Evolutionary conservation across 2,113 vertebrate species (phyloP).

Genomic region (Maccullochella peelii): DNA sequence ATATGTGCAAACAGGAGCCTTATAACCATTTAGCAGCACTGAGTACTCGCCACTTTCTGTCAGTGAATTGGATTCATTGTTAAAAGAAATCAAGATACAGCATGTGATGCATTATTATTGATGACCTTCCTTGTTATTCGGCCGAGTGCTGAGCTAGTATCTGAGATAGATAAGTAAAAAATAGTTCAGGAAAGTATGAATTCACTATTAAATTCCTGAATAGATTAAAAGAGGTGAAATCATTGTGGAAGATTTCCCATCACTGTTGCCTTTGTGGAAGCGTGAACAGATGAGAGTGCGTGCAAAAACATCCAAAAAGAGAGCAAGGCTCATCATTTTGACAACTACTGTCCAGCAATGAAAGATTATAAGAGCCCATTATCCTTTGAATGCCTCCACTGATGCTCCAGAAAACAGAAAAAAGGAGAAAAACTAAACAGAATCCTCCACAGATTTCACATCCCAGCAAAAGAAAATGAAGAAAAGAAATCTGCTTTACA

Average conservation of each 20-base stretch:
- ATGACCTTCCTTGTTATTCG: constrained; percentile 33
- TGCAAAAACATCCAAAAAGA: constrained; percentile 33
- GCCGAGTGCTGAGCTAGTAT: not conserved
- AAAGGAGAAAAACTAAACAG: not conserved
- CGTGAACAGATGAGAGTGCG: not conserved
- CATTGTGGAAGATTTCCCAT: constrained; percentile 8
- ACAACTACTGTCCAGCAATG: not conserved
- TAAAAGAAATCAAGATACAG: constrained; percentile 27
- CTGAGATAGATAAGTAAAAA: constrained; percentile 2
- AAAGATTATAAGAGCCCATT: constrained; percentile 22
- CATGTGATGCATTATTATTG: constrained; percentile 11
- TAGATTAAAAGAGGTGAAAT: constrained; percentile 24
- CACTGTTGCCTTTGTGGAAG: constrained; percentile 31
- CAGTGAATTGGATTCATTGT: constrained; percentile 38
- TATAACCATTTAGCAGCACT: constrained; percentile 43
- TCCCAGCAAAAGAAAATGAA: not conserved
- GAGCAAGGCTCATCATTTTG: constrained; percentile 19
- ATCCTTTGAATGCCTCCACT: constrained; percentile 11
- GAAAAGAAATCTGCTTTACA: not conserved
- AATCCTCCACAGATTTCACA: not conserved
- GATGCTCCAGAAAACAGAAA: not conserved
- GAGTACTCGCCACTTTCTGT: constrained; percentile 24
- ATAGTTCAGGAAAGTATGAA: constrained; percentile 7
- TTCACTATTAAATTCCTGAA: constrained; percentile 33
- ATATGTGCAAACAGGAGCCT: constrained; percentile 40